Evolutionary conservation across 2,797 vertebrate genomes (phyloP).

Genomic region (Syncerus caffer): DNA sequence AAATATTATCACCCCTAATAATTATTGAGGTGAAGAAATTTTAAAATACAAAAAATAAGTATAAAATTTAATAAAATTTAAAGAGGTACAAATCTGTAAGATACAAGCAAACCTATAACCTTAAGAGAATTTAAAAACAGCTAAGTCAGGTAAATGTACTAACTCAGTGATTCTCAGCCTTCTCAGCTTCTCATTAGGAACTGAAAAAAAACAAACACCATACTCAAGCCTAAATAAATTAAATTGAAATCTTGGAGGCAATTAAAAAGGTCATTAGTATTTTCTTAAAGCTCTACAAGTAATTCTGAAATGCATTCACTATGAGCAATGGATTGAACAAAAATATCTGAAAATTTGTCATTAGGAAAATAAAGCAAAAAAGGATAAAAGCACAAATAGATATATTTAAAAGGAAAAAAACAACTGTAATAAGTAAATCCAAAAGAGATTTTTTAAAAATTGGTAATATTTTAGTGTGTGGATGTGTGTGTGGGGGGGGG

Average conservation of each 20-base stretch:
- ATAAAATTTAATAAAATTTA: background rate
- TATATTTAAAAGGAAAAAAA: slow-evolving; percentile 22
- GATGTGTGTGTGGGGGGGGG: background rate
- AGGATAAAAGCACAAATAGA: background rate
- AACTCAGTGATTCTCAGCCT: background rate
- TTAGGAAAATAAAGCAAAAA: slow-evolving; percentile 49
- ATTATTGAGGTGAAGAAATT: background rate
- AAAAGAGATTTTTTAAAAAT: background rate
- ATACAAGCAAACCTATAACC: background rate
- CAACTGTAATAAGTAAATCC: slow-evolving; percentile 8
- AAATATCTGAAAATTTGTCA: background rate
- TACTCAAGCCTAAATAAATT: background rate
- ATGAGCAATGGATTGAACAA: background rate
- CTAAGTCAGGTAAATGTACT: background rate
- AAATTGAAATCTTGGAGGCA: background rate
- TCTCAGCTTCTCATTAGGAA: background rate
- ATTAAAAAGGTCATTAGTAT: background rate
- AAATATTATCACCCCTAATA: slow-evolving; percentile 3
- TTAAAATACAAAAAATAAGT: background rate
- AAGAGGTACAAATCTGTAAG: background rate
- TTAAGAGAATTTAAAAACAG: slow-evolving; percentile 7
- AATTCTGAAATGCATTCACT: slow-evolving; percentile 16
- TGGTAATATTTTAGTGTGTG: background rate
- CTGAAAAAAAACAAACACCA: background rate
- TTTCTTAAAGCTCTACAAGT: background rate